These are phyloP conservation scores for Larimichthys crocea DNA, from an alignment of 2,113 vertebrate genomes.

Conservation along the genomic window DNA sequence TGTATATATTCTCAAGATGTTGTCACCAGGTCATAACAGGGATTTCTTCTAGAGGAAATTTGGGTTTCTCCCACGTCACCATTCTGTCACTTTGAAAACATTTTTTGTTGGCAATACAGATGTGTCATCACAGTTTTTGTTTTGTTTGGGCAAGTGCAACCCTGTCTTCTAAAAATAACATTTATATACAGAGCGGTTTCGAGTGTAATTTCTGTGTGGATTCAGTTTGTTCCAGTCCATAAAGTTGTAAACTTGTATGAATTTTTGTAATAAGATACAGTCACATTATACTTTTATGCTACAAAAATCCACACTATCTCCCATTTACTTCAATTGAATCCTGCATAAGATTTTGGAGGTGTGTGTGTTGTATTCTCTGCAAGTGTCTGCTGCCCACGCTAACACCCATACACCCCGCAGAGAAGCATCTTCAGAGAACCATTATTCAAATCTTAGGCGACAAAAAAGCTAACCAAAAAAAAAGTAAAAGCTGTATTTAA, in stretches of 20 bases:
- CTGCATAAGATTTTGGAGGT: background rate
- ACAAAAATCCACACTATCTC: background rate
- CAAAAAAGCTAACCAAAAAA: background rate
- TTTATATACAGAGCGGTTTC: background rate
- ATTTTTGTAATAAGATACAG: background rate
- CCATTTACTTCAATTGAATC: background rate
- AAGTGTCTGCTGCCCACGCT: background rate
- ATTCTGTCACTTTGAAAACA: background rate
- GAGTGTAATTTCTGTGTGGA: background rate
- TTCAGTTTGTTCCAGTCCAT: background rate
- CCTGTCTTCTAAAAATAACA: slow-evolving; percentile 2
- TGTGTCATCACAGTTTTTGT: background rate
- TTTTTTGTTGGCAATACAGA: background rate
- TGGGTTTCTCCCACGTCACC: background rate
- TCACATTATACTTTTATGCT: background rate
- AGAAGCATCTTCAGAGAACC: background rate
- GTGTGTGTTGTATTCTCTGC: background rate
- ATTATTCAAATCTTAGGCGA: background rate
- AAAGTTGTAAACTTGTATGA: background rate
- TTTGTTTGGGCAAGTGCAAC: background rate
- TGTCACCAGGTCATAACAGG: background rate
- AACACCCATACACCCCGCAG: background rate
- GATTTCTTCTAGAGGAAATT: background rate
- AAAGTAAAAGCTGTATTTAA: background rate
- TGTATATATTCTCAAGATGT: background rate